A percentile compares a stretch with the other conserved stretches of the same genome.
Conservation (phyloP, 2,888 invertebrate genomes). For the Hirtodrosophila alboralis region DNA sequence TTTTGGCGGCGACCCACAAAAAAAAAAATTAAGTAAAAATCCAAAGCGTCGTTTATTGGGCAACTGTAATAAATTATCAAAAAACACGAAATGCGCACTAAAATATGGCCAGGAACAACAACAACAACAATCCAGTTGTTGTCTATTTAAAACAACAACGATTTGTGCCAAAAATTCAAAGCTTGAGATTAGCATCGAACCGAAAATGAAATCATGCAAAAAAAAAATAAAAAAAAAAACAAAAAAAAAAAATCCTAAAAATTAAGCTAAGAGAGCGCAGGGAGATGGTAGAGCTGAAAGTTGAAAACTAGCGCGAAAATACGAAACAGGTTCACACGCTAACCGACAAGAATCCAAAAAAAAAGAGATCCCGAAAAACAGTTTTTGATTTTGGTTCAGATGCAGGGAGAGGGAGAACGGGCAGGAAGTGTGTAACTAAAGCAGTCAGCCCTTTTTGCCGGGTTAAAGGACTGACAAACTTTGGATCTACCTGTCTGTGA, state of each 20-base stretch:
- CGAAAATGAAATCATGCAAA: conserved; percentile 63
- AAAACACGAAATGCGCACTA: conserved; percentile 74
- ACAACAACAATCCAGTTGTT: conserved; percentile 47
- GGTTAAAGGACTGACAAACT: conserved; percentile 49
- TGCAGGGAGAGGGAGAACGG: conserved; percentile 11
- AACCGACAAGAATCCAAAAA: conserved; percentile 47
- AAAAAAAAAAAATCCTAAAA: conserved; percentile 30
- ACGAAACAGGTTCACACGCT: conserved; percentile 76
- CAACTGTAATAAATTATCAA: conserved; percentile 77
- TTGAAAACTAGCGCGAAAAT: conserved; percentile 30
- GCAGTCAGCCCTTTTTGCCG: conserved; percentile 44
- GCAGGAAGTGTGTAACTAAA: conserved; percentile 52
- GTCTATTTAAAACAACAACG: conserved; percentile 55
- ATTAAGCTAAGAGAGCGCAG: conserved; percentile 30
- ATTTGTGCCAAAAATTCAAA: conserved; percentile 64
- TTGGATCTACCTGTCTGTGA: conserved; percentile 48
- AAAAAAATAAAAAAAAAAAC: conserved; percentile 5
- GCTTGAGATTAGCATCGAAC: conserved; percentile 60
- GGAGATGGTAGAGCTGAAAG: conserved; percentile 7
- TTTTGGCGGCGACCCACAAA: conserved; percentile 40
- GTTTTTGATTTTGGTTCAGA: conserved; percentile 11
- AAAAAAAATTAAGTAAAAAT: conserved; percentile 33
- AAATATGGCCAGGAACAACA: conserved; percentile 56
- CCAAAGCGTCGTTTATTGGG: conserved; percentile 63
- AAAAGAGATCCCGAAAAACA: conserved; percentile 34